Conservation (phyloP, 2,888 invertebrate species). For the Erebia ligea region DNA sequence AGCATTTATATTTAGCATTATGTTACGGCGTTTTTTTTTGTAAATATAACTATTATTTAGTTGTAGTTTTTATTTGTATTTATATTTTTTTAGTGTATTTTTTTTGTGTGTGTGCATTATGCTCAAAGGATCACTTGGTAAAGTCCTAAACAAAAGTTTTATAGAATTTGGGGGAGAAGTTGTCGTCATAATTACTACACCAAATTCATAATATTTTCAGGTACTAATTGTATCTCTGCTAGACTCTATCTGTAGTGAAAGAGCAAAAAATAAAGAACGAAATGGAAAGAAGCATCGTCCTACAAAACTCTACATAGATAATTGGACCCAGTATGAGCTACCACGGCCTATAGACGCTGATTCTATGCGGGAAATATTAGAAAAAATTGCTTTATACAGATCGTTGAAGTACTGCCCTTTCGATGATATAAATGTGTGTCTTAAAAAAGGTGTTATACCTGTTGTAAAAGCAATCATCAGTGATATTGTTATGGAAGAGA, state of each 20-base stretch:
- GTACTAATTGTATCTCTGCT: constrained; percentile 6
- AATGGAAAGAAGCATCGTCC: not conserved
- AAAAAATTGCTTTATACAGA: constrained; percentile 27
- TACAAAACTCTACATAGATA: constrained; percentile 39
- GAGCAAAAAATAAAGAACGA: not conserved
- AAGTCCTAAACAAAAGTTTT: not conserved
- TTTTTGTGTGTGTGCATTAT: no score
- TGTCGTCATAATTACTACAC: not conserved
- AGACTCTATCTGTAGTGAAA: not conserved
- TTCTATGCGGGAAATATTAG: constrained; percentile 27
- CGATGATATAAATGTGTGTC: constrained; percentile 13
- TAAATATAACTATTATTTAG: no score
- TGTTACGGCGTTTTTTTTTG: no score
- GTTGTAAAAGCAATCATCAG: constrained; percentile 26
- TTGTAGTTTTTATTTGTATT: no score
- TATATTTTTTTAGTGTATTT: no score
- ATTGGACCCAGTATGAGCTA: constrained; percentile 48
- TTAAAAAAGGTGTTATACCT: not conserved
- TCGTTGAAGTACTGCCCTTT: constrained; percentile 47
- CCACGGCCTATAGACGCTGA: constrained; percentile 37
- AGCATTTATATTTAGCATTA: no score
- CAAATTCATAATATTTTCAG: constrained; percentile 16
- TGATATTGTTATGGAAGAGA: not conserved
- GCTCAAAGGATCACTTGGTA: no score
- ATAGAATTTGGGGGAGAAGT: not conserved